Evolutionary conservation across 2,797 vertebrate genomes (phyloP).

Genomic region (Nannoperca obscura): DNA sequence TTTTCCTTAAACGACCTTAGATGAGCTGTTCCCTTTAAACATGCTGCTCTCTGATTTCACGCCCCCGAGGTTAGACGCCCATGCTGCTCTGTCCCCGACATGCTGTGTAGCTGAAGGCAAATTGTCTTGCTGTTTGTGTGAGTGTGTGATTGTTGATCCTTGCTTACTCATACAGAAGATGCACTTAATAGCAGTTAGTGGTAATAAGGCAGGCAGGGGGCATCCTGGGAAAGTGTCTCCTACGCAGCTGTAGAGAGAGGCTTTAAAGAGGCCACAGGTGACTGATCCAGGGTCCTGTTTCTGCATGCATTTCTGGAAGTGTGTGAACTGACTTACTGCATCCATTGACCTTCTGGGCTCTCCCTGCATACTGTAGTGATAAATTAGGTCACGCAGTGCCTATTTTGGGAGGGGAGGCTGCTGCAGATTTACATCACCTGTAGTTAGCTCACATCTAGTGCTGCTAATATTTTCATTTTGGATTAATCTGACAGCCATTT

Average conservation of each 20-base stretch:
- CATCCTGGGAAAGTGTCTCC: slow-evolving; percentile 27
- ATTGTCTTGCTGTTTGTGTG: slow-evolving; percentile 23
- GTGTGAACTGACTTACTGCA: slow-evolving; percentile 37
- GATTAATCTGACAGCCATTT: slow-evolving; percentile 1
- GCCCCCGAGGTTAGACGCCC: slow-evolving; percentile 7
- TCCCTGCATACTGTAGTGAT: slow-evolving; percentile 45
- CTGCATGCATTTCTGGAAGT: slow-evolving; percentile 14
- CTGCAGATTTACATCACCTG: slow-evolving; percentile 60
- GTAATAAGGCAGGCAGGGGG: slow-evolving; percentile 44
- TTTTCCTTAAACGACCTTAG: slow-evolving; percentile 53
- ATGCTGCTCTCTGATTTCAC: slow-evolving; percentile 34
- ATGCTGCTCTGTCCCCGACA: slow-evolving; percentile 39
- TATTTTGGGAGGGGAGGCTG: slow-evolving; percentile 62
- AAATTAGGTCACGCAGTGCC: slow-evolving; percentile 64
- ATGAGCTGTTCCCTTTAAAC: slow-evolving; percentile 43
- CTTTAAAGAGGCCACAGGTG: slow-evolving; percentile 24
- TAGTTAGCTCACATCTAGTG: slow-evolving; percentile 33
- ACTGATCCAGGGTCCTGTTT: slow-evolving; percentile 24
- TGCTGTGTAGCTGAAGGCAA: slow-evolving; percentile 50
- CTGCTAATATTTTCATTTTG: slow-evolving; percentile 20
- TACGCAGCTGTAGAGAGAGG: slow-evolving; percentile 16
- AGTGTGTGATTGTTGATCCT: slow-evolving; percentile 19
- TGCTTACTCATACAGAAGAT: slow-evolving; percentile 32
- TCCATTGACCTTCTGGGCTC: slow-evolving; percentile 58
- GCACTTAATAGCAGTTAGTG: slow-evolving; percentile 33